Evolutionary conservation across 2,888 invertebrate species (phyloP), one percentile per base, ranked within the genome.

Genomic region (Teleogryllus oceanicus): DNA sequence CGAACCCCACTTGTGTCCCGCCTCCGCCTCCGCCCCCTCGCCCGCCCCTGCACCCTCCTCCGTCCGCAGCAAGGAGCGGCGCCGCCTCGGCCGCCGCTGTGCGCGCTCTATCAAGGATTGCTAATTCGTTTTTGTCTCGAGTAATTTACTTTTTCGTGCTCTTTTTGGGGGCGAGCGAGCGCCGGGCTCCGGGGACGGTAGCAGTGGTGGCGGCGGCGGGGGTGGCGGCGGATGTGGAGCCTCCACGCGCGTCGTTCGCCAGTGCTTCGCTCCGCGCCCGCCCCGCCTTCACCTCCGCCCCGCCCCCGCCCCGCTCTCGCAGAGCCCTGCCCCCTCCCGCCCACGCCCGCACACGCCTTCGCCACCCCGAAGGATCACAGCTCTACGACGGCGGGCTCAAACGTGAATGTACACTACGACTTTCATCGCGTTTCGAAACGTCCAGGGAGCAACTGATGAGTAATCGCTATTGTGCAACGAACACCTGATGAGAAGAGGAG

Each of bases 121-220:
- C 82, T 83, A 83, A 83, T 83, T 83, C 82, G 83, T 82, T 83
- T 79, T 82, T 82, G 83, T 82, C 82, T 78, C 80, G 81, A 80
- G 80, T 83, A 83, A 83, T 83, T 83, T 83, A 81, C 81, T 82
- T 81, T 76, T 80, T 78, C 75, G 75, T 79, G 62, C 74, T 78
- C 75, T 75, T 49, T 76, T 77, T 80, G 85, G 62, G 62, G 62
- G 62, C 62, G 62, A 62, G 62, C 62, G 62, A 62, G 62, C 50
- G 79, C 81, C 77, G 37, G 13, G 49, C 37, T 49, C 77, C 49
- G 50, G 37, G 21, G 74, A 37, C 75, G 79, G 49, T 49, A 50
- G 12, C 75, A 50, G 74, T 49, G 37, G 16, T 37, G 21, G 21
- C 16, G 76, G 37, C 37, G 49, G 21, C 11, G 77, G 77, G 18